Evolutionary conservation across 2,113 vertebrate species (phyloP), one percentile per base, ranked within the genome.

Genomic region (Calidris pygmaea): DNA sequence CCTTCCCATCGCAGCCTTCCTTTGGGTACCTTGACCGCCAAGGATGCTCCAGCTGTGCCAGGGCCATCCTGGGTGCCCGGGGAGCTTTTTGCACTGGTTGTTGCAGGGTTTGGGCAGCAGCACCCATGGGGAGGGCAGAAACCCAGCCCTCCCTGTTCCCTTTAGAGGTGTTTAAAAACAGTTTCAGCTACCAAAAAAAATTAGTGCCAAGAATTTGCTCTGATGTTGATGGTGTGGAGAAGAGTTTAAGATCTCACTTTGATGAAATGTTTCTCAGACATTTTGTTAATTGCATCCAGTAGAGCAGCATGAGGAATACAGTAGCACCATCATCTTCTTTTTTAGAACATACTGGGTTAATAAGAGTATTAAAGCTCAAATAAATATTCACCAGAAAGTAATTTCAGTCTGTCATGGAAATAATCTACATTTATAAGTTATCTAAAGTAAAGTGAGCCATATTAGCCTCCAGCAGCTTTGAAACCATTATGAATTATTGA

Each of bases 401-500:
- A 94, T 95, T 89, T 93, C 35, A 93, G 35, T 92, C 83, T 96
- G 90, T 90, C 93, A 92, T 72, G 80, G 79, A 92, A 95, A 89
- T 90, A 92, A 96, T 87, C 88, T 95, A 92, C 83, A 65, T 72
- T 96, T 95, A 90, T 91, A 94, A 93, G 72, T 94, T 93, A 93
- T 85, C 83, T 85, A 66, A 90, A 96, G 67, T 94, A 74, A 94
- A 94, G 86, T 70, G 80, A 90, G 53, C 48, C 0, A 0, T 89
- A 77, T 41, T 85, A 56, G 52, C 89, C 83, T 92, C 70, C 66
- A 95, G 94, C 73, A 95, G 56, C 48, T 92, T 86, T 93, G 86
- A 89, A 94, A 92, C 85, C 83, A 94, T 95, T 90, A 95, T 78
- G 83, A 96, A 89, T 91, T 95, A 96, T 76, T 95, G 93, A 96